A percentile compares a stretch with the other conserved stretches of the same genome.
phyloP scores from a whole-genome alignment of 30 jellyfish, hydroid and myxozoan species.

The Hydractinia echinata region DNA sequence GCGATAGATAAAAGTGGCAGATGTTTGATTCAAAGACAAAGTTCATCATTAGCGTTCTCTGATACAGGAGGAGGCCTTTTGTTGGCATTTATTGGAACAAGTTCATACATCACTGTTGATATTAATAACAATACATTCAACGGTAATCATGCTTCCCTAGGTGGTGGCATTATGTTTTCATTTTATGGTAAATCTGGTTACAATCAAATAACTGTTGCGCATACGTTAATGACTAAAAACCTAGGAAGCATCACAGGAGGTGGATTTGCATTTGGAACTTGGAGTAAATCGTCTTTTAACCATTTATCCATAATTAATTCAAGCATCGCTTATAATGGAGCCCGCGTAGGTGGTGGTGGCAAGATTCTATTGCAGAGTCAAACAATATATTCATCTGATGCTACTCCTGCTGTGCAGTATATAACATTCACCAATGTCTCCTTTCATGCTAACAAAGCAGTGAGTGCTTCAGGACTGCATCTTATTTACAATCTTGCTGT shows the following conservation, averaged over 20 bases:
- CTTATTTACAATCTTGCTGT: constrained; percentile 1
- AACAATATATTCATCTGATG: neutral
- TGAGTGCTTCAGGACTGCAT: constrained; percentile 69
- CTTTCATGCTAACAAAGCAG: constrained; percentile 50
- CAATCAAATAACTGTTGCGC: constrained; percentile 23
- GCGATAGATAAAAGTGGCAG: constrained; percentile 26
- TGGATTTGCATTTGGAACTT: constrained; percentile 48
- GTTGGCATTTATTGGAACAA: constrained; percentile 30
- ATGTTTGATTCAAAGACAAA: neutral
- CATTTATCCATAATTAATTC: constrained; percentile 16
- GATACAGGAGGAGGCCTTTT: constrained; percentile 80
- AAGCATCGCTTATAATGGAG: constrained; percentile 32
- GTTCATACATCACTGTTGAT: constrained; percentile 17
- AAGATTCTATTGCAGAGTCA: constrained; percentile 31
- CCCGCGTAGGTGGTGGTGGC: constrained; percentile 73
- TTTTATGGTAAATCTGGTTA: constrained; percentile 33
- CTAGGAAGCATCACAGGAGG: constrained; percentile 54
- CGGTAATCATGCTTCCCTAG: constrained; percentile 57
- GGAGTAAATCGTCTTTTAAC: constrained; percentile 38
- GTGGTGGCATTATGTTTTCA: constrained; percentile 67
- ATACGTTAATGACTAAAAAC: constrained; percentile 34
- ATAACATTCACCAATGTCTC: constrained; percentile 23
- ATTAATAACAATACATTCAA: constrained; percentile 26
- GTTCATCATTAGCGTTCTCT: neutral
- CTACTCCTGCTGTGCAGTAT: constrained; percentile 8